Evolutionary conservation across 2,888 invertebrate genomes (phyloP).

Genomic region (Rhabditoides inermis): DNA sequence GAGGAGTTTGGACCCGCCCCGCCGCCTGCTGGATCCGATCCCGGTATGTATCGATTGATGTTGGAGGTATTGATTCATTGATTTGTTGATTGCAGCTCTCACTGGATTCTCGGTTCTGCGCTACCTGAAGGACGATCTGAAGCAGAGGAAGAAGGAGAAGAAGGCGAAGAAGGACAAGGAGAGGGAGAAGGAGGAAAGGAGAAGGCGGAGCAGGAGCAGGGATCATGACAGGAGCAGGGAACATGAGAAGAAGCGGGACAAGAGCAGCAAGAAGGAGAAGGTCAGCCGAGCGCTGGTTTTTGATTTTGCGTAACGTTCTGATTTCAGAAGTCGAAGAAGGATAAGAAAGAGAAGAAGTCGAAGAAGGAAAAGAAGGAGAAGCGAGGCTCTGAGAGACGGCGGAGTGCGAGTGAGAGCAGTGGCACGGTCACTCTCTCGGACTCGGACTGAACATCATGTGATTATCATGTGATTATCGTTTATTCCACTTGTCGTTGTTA

Average conservation of each 20-base stretch:
- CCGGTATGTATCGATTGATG: not conserved
- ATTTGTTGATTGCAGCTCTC: constrained; percentile 3
- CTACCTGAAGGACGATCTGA: constrained; percentile 23
- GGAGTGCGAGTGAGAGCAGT: too few species aligned
- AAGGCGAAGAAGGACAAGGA: constrained; percentile 10
- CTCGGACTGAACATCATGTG: too few species aligned
- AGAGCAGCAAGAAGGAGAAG: not conserved
- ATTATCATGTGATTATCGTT: too few species aligned
- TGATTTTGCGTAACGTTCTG: not conserved
- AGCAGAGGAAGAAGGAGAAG: constrained; percentile 14
- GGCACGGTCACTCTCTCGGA: too few species aligned
- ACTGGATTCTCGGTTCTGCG: constrained; percentile 17
- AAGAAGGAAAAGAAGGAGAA: constrained; percentile 12
- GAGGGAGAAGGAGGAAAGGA: constrained; percentile 11
- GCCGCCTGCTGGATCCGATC: constrained; percentile 9
- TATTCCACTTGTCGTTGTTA: too few species aligned
- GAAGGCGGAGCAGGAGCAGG: constrained; percentile 9
- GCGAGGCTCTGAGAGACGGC: too few species aligned
- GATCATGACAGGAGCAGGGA: too few species aligned
- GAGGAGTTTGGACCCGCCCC: constrained; percentile 35
- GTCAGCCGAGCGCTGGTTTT: not conserved
- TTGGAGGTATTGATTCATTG: not conserved
- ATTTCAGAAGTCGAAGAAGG: constrained; percentile 11
- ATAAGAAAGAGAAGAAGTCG: constrained; percentile 9
- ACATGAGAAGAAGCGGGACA: too few species aligned